phyloP scores from a whole-genome alignment of 2,113 vertebrate species.

The Glaucidium brasilianum region DNA sequence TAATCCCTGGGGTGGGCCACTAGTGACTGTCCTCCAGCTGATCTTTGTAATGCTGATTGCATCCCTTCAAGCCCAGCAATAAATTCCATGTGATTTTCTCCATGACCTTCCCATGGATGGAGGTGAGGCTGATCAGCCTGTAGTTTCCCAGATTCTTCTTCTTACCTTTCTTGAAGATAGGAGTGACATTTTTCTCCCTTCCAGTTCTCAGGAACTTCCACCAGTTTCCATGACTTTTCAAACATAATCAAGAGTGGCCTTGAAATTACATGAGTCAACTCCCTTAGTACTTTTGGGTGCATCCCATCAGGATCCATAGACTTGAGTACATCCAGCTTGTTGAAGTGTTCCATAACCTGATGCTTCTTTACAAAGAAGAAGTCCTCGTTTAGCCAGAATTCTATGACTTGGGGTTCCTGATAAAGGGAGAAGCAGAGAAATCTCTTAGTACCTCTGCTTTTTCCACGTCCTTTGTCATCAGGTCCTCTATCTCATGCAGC shows the following conservation, averaged over 20 bases:
- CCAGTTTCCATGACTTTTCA: background rate
- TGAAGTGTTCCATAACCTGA: background rate
- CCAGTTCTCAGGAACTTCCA: background rate
- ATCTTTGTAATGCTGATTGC: background rate
- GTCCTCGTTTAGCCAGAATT: background rate
- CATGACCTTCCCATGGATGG: background rate
- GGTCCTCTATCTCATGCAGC: background rate
- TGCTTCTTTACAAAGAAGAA: background rate
- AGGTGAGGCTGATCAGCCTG: background rate
- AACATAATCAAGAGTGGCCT: background rate
- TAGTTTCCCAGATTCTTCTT: background rate
- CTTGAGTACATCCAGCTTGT: background rate
- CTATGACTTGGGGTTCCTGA: rapidly evolving
- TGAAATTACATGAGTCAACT: background rate
- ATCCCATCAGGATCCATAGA: background rate
- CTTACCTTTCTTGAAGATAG: background rate
- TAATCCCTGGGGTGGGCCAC: background rate
- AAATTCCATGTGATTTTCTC: background rate
- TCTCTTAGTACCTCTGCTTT: background rate
- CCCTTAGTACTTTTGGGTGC: background rate
- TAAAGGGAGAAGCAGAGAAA: background rate
- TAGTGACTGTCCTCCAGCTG: background rate
- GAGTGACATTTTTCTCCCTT: background rate
- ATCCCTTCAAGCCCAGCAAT: background rate
- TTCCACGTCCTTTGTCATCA: background rate